A percentile compares a stretch with the other conserved stretches of the same genome.
Conservation (phyloP, 2,888 invertebrate species). For the Tinea pellionella region DNA sequence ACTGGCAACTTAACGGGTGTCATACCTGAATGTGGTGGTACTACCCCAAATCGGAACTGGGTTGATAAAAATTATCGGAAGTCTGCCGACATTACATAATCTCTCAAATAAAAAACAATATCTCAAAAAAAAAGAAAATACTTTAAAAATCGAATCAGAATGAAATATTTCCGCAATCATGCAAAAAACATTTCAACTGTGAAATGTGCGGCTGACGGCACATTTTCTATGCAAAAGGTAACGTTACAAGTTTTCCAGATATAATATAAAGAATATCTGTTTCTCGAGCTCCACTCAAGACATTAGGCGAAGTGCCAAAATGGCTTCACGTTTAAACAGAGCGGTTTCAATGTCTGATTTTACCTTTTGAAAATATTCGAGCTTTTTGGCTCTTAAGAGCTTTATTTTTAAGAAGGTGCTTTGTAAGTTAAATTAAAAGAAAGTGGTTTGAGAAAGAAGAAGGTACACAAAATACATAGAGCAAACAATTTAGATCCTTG, state of each 20-base stretch:
- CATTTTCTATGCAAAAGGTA: background rate
- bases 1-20: too few relatives aligned
- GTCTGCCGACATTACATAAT: too few relatives aligned
- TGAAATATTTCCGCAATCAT: background rate
- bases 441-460: too few relatives aligned
- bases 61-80: too few relatives aligned
- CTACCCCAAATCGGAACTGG: too few relatives aligned
- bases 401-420: too few relatives aligned
- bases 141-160: background rate
- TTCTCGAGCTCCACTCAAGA: background rate
- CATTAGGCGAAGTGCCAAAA: slow-evolving; percentile 5
- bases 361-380: background rate
- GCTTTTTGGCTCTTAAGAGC: background rate
- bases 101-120: too few relatives aligned
- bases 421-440: too few relatives aligned
- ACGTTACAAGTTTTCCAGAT: background rate
- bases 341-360: background rate
- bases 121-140: too few relatives aligned
- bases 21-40: too few relatives aligned
- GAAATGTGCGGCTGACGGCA: background rate
- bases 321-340: background rate
- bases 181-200: background rate
- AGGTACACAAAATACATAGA: background rate
- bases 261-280: background rate
- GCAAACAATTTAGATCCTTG: too few relatives aligned